Base-by-base conservation (phyloP, 2,797 vertebrate species). In the Sus cebifrons region DNA sequence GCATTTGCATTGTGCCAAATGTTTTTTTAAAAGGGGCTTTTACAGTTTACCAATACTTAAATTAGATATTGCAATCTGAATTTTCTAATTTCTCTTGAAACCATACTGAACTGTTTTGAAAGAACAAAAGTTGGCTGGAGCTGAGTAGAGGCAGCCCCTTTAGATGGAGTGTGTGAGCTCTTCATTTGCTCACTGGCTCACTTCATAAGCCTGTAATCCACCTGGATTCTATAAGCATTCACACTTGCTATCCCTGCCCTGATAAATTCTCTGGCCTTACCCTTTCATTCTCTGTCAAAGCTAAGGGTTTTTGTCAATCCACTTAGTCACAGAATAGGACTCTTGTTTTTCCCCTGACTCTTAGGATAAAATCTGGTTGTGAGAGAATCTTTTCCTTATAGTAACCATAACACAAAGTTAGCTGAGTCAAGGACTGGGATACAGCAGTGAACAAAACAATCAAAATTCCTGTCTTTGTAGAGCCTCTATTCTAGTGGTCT, bases 41-140 rank as follows among this genome's bases (percentile, higher is more conserved):
- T 91, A 94, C 92, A 90, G 74, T n/a, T 89, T 75, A 52, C 32
- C 62, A 86, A 23, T 21, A n/a, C 68, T 95, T 94, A 89, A 23
- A 49, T 94, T 88, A 52, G 21, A 64, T 85, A 65, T 9, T 82
- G 4, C 27, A 77, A 44, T 79, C 32, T 95, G n/a, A 71, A 29
- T 95, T 73, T 54, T 44, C 44, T 92, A 3, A 10, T 84, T 84
- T 94, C 70, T 94, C 32, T 75, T 91, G n/a, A 94, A 85, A 83
- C 62, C 40, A 29, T 62, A 49, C 13, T 54, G 21, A 12, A 71
- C 70, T 97, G 67, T 75, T 93, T 68, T 86, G 27, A 40, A 77
- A 71, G 64, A 49, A 54, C 78, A 93, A 64, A 93, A 83, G 60
- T 75, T 91, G 65, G 60, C n/a, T 62, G 27, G 64, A 83, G 36